Percentiles rank a stretch among this genome's conserved stretches.
These are phyloP conservation scores for Misgurnus mizolepis DNA, from an alignment of 2,113 vertebrate genomes.

Conservation along the genomic window DNA sequence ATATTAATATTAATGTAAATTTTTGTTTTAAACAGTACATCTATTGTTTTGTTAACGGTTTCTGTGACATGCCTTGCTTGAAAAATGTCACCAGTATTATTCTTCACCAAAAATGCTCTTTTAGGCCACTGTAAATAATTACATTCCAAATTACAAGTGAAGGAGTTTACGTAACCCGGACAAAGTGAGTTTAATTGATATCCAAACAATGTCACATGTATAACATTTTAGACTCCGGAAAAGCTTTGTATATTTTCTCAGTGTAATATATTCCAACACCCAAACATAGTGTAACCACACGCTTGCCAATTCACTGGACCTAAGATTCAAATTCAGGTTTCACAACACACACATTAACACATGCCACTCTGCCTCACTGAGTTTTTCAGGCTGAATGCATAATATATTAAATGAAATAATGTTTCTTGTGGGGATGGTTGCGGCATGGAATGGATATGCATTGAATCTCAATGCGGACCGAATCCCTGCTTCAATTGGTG, in stretches of 20 bases:
- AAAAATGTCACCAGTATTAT: no score
- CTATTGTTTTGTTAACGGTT: no score
- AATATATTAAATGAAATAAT: slow-evolving; percentile 83
- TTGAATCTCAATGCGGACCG: slow-evolving; percentile 75
- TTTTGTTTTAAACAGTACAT: no score
- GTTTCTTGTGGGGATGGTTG: slow-evolving; percentile 77
- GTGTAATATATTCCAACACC: slow-evolving; percentile 42
- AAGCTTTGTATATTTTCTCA: neutral
- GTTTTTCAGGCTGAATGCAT: slow-evolving; percentile 75
- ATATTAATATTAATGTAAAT: no score
- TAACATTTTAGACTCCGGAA: neutral
- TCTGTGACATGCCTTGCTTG: no score
- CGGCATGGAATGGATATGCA: slow-evolving; percentile 68
- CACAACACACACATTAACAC: slow-evolving; percentile 57
- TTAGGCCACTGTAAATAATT: no score
- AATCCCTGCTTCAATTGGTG: slow-evolving; percentile 72
- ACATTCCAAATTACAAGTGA: neutral
- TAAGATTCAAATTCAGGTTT: slow-evolving; percentile 64
- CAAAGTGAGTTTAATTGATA: neutral
- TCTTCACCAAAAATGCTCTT: neutral
- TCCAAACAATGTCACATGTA: no score
- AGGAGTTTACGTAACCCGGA: neutral
- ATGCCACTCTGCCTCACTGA: slow-evolving; percentile 28
- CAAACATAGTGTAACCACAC: slow-evolving; percentile 67
- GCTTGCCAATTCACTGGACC: slow-evolving; percentile 69